These are phyloP conservation scores for Aegotheles bennettii DNA, from an alignment of 2,113 vertebrate species.

Conservation along the genomic window DNA sequence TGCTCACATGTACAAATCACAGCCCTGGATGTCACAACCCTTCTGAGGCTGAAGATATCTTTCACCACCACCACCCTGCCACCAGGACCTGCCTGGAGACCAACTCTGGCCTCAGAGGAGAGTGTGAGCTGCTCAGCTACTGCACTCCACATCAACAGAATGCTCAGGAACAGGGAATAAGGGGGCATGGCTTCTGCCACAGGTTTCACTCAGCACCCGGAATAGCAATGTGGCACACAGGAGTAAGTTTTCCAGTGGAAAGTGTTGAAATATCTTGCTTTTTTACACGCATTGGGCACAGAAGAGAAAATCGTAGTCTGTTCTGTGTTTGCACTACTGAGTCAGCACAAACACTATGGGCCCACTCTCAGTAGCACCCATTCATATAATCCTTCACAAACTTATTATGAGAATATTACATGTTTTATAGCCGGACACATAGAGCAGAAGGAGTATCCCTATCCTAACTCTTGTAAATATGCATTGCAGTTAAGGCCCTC, in stretches of 20 bases:
- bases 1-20: background rate
- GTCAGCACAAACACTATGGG: background rate
- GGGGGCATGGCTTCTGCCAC: background rate
- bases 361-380: background rate
- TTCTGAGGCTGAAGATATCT: background rate
- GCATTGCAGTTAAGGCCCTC: background rate
- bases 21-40: background rate
- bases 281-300: background rate
- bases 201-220: background rate
- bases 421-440: background rate
- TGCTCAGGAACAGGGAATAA: background rate
- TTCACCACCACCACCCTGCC: background rate
- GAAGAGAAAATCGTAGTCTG: background rate
- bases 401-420: background rate
- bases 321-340: background rate
- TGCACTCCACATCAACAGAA: background rate
- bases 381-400: background rate
- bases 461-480: background rate
- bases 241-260: background rate
- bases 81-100: background rate
- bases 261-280: background rate
- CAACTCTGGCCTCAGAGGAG: background rate
- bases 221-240: accelerated
- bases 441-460: background rate
- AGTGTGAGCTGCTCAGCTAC: background rate